These are phyloP conservation scores for Athalia circularis DNA, from an alignment of 2,888 invertebrate genomes.

Conservation along the genomic window DNA sequence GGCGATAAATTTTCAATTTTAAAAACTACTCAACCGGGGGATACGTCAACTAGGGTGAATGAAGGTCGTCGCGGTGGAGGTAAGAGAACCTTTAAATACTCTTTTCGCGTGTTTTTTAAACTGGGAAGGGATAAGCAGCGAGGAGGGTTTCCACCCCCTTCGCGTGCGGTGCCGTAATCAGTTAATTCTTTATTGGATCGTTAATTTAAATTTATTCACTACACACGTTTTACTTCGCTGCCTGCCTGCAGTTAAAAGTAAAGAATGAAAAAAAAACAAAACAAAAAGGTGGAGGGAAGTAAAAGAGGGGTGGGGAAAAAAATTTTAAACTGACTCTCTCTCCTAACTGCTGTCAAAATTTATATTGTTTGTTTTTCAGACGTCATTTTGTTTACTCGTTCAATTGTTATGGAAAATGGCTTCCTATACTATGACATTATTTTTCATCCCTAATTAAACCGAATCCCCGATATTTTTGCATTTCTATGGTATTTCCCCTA, in stretches of 20 bases:
- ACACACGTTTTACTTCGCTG: slow-evolving; percentile 17
- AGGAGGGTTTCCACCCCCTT: slow-evolving; percentile 11
- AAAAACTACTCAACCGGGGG: slow-evolving; percentile 6
- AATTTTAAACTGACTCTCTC: neutral
- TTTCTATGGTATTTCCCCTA: slow-evolving; percentile 2
- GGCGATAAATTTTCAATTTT: slow-evolving; percentile 34
- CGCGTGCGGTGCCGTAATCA: slow-evolving; percentile 34
- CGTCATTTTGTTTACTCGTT: neutral
- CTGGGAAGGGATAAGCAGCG: neutral
- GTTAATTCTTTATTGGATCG: slow-evolving; percentile 42
- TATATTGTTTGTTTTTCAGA: neutral
- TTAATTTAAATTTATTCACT: slow-evolving; percentile 35
- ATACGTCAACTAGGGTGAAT: neutral
- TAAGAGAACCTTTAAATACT: slow-evolving; percentile 18
- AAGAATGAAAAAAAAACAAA: neutral
- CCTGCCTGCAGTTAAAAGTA: neutral
- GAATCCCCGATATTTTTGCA: slow-evolving; percentile 23
- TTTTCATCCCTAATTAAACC: slow-evolving; percentile 21
- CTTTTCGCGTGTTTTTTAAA: slow-evolving; percentile 34
- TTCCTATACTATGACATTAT: neutral
- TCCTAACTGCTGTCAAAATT: neutral
- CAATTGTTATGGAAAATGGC: neutral
- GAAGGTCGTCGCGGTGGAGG: neutral
- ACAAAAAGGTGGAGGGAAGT: neutral
- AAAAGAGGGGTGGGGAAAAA: no score